These are phyloP conservation scores for Chydorus sphaericus DNA, from an alignment of 2,888 invertebrate species.

Conservation along the genomic window DNA sequence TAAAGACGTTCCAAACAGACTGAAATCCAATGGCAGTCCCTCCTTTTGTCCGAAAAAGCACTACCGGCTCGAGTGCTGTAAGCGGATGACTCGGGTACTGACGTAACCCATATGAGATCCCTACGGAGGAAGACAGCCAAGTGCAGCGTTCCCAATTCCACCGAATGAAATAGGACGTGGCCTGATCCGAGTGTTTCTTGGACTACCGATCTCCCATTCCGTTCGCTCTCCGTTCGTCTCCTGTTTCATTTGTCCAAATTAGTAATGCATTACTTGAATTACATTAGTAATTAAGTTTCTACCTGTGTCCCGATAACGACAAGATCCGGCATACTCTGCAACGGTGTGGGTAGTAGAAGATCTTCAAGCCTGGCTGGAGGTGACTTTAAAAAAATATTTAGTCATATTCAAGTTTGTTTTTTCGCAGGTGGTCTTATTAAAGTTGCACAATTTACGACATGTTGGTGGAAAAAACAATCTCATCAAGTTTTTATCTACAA, in stretches of 20 bases:
- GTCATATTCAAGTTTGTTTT: too few relatives aligned
- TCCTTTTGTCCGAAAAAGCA: constrained; percentile 74
- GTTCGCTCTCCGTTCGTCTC: constrained; percentile 76
- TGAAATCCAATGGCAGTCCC: constrained; percentile 84
- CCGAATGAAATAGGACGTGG: constrained; percentile 76
- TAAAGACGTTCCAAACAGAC: constrained; percentile 86
- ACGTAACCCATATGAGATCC: constrained; percentile 92
- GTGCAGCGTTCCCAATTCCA: constrained; percentile 74
- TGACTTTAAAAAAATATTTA: constrained; percentile 37
- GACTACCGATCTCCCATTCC: constrained; percentile 75
- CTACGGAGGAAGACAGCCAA: constrained; percentile 73
- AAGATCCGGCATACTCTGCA: constrained; percentile 70
- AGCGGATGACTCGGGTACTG: constrained; percentile 73
- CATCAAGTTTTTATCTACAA: too few relatives aligned
- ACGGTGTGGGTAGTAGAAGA: constrained; percentile 69
- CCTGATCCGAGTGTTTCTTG: constrained; percentile 89
- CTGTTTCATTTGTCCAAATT: too few relatives aligned
- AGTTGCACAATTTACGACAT: too few relatives aligned
- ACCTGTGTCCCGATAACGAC: constrained; percentile 78
- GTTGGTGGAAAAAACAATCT: too few relatives aligned
- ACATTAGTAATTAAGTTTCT: too few relatives aligned
- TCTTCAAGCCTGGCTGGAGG: constrained; percentile 55
- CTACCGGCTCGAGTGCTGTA: constrained; percentile 79
- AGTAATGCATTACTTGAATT: neutral
- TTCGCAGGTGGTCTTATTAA: too few relatives aligned